These are phyloP conservation scores for Pomacea canaliculata DNA, from an alignment of 2,888 invertebrate genomes.

Conservation along the genomic window DNA sequence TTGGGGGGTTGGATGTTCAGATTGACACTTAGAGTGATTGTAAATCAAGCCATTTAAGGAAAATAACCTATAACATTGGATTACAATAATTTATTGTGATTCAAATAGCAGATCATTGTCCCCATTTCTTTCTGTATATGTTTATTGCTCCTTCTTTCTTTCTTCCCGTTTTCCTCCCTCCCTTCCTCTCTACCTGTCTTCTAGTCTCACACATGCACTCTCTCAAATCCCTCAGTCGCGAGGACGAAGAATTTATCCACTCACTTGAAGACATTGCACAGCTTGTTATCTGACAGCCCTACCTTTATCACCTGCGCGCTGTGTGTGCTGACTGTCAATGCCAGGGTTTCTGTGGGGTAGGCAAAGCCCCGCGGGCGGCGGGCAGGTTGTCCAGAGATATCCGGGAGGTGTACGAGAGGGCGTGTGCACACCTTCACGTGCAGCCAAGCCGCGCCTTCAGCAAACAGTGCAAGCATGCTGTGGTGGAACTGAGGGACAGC, in stretches of 20 bases:
- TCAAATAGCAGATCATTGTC: no score
- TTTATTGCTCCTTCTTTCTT: neutral
- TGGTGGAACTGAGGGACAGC: slow-evolving; percentile 30
- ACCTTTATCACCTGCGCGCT: neutral
- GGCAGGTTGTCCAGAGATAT: slow-evolving; percentile 20
- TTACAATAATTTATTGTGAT: no score
- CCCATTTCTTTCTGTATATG: no score
- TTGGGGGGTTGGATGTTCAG: no score
- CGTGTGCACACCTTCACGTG: slow-evolving; percentile 42
- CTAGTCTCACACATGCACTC: neutral
- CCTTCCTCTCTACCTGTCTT: neutral
- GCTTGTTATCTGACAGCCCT: neutral
- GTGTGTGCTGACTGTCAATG: neutral
- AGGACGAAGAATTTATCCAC: no score
- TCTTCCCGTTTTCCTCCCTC: neutral
- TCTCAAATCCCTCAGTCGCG: no score
- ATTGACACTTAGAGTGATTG: no score
- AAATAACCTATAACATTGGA: no score
- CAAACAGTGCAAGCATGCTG: slow-evolving; percentile 31
- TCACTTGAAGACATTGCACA: no score
- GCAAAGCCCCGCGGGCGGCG: neutral
- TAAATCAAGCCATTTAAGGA: no score
- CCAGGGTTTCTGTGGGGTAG: neutral
- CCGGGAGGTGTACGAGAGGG: slow-evolving; percentile 41
- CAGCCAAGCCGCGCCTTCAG: slow-evolving; percentile 44